Evolutionary conservation across 2,797 vertebrate species (phyloP), one percentile per base, ranked within the genome.

Genomic region (Acomys russatus): DNA sequence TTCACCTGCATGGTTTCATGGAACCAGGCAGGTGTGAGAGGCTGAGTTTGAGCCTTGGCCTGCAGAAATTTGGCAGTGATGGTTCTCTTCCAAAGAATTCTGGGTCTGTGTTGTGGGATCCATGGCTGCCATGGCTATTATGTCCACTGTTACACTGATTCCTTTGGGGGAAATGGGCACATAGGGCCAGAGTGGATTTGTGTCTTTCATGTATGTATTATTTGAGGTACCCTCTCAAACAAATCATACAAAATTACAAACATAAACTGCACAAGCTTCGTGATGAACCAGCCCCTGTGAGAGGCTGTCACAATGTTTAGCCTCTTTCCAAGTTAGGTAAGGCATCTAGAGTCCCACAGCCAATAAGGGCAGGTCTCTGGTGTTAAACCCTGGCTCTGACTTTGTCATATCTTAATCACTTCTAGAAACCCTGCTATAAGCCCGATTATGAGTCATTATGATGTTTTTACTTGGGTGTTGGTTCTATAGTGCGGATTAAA

Each of bases 401-500:
- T 64, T 74, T 66, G 51, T 20, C 73, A 64, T 35, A 44, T 86
- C 49, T 54, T 51, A 63, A 30, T 73, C 4, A 2, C 35, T 18
- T 6, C 51, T 74, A 54, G 77, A 87, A 92, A 83, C 61, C 92
- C 44, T 23, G n/a, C 9, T 44, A 7, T 74, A 44, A 30, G 49
- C n/a, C 35, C 91, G 35, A 1, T 38, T 49, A 51, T 80, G 91
- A 88, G 73, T 88, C 77, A 61, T 63, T 90, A 71, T 92, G 61
- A 66, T 3, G 0, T 59, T 94, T 82, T 87, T 59, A 76, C 88
- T 92, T 79, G 71, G 78, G 54, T 64, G 64, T 59, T 83, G 35
- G 71, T 92, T 49, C 80, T 83, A 33, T 3, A 2, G 54, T 91
- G 38, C 77, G 88, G 88, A 92, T 73, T n/a, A 89, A 88, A 59